Evolutionary conservation across 2,113 vertebrate species (phyloP).

Genomic region (Hydrochoerus hydrochaeris): DNA sequence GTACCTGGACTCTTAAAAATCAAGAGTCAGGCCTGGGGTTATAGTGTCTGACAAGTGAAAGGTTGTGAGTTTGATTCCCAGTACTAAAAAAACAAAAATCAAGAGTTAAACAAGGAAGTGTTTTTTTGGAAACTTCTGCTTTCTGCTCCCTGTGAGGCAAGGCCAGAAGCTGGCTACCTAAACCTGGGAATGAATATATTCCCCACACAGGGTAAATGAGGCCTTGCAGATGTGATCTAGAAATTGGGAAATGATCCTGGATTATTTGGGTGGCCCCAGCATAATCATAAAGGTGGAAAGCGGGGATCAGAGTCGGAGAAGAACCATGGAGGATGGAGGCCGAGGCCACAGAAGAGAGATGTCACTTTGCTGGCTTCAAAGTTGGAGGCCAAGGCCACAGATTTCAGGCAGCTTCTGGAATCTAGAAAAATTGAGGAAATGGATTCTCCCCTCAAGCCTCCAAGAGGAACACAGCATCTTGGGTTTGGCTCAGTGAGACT

Average conservation of each 20-base stretch:
- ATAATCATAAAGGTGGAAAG: neutral
- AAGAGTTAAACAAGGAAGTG: conserved; percentile 48
- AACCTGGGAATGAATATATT: neutral
- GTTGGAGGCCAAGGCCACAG: neutral
- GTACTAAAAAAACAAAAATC: neutral
- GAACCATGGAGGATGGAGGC: neutral
- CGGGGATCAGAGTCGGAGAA: neutral
- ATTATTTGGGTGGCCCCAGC: neutral
- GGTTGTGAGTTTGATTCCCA: too few species aligned
- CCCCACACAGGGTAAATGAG: neutral
- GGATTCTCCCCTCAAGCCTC: neutral
- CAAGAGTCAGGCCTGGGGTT: neutral
- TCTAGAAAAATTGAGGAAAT: neutral
- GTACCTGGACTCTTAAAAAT: conserved; percentile 26
- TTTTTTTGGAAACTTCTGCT: conserved; percentile 39
- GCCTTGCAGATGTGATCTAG: neutral
- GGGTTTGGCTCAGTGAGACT: neutral
- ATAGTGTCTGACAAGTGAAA: too few species aligned
- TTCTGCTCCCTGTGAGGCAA: conserved; percentile 25
- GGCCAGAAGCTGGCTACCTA: neutral
- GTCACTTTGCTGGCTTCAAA: neutral
- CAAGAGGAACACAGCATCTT: neutral
- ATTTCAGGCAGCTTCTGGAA: neutral
- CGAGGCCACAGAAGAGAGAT: neutral
- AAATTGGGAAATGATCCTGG: neutral